Percentiles rank a stretch among this genome's conserved stretches.
Conservation (phyloP, 1,140 invertebrate species). For the Mylabris phalerata region DNA sequence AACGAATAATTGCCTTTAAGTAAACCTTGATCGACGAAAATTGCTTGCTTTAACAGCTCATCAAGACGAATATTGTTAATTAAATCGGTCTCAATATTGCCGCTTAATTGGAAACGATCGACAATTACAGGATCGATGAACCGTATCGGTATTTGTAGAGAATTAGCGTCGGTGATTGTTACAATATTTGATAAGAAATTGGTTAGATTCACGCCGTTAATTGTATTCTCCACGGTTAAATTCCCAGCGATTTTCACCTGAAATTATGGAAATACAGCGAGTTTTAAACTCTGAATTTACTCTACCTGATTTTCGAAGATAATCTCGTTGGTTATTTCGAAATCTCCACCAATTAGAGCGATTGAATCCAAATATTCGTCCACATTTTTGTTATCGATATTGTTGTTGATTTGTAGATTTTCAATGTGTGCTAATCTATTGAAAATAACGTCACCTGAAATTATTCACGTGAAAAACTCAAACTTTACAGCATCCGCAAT, state of each 20-base stretch:
- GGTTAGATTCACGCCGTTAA: slow-evolving; percentile 29
- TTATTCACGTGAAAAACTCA: background rate
- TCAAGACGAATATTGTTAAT: background rate
- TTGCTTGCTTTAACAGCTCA: slow-evolving; percentile 18
- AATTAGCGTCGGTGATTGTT: slow-evolving; percentile 24
- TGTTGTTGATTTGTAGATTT: slow-evolving; percentile 23
- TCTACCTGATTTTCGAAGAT: slow-evolving; percentile 27
- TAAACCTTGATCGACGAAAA: slow-evolving; percentile 31
- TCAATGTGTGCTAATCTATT: slow-evolving; percentile 22
- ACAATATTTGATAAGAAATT: slow-evolving; percentile 28
- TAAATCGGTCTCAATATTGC: background rate
- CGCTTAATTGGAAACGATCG: slow-evolving; percentile 1
- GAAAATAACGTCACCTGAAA: slow-evolving; percentile 32
- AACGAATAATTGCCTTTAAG: slow-evolving; percentile 26
- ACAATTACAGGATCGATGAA: slow-evolving; percentile 27
- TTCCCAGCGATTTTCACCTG: slow-evolving; percentile 32
- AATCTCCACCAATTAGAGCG: slow-evolving; percentile 20
- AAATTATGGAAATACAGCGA: slow-evolving; percentile 2
- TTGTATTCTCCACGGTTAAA: slow-evolving; percentile 20
- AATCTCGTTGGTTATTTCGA: slow-evolving; percentile 15
- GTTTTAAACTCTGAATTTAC: background rate
- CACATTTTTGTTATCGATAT: slow-evolving; percentile 21
- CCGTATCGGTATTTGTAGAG: slow-evolving; percentile 23
- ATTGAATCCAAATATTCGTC: slow-evolving; percentile 24
- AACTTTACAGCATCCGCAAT: background rate